Conservation (phyloP, 2,797 vertebrate species). For the Fistularia tabacaria region DNA sequence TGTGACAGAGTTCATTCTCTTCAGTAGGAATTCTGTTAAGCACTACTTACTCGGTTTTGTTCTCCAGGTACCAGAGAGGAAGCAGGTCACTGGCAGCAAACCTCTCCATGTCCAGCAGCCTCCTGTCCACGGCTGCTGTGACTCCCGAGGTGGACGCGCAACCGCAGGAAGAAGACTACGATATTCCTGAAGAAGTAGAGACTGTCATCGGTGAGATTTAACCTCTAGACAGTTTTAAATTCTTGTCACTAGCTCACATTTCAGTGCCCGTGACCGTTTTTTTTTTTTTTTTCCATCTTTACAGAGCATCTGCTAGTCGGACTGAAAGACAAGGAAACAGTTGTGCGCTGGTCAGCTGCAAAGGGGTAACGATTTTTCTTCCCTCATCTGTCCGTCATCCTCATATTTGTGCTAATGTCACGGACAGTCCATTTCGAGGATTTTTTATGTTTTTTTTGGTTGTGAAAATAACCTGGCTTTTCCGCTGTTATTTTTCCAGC, state of each 20-base stretch:
- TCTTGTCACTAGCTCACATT: neutral
- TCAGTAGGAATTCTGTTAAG: too few species aligned
- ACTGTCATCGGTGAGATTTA: constrained; percentile 83
- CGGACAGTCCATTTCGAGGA: too few species aligned
- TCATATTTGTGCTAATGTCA: neutral
- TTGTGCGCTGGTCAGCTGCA: constrained; percentile 96
- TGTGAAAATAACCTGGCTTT: neutral
- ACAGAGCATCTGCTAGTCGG: constrained; percentile 89
- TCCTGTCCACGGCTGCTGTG: constrained; percentile 15
- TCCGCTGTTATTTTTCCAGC: constrained; percentile 59
- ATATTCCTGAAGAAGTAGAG: constrained; percentile 91
- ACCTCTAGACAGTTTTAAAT: neutral
- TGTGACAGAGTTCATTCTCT: too few species aligned
- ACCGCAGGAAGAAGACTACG: constrained; percentile 82
- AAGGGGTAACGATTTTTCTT: constrained; percentile 81
- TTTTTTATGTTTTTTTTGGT: neutral
- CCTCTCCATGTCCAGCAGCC: constrained; percentile 66
- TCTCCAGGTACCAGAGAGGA: constrained; percentile 89
- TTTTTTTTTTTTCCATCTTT: constrained; percentile 25
- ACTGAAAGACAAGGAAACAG: constrained; percentile 94
- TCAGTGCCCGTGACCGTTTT: neutral
- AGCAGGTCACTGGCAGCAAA: constrained; percentile 85
- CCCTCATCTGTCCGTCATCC: neutral
- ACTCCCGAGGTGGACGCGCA: constrained; percentile 31
- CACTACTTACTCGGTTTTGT: neutral